Conservation (phyloP, 1,140 invertebrate species). For the Apis laboriosa region DNA sequence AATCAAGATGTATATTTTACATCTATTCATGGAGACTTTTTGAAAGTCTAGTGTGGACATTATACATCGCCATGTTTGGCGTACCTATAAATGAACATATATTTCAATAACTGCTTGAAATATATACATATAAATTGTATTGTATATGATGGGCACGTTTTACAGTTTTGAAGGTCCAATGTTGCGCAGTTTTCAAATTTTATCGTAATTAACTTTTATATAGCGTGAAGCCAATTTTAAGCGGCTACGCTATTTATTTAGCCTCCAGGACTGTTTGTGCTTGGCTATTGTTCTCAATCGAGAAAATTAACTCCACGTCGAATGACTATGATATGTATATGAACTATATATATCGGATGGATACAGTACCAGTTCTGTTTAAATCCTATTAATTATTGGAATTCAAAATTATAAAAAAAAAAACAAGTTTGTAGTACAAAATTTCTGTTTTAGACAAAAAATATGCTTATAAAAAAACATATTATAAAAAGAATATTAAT, state of each 20-base stretch:
- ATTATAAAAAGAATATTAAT: conserved; percentile 26
- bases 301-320: conserved; percentile 42
- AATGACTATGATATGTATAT: conserved; percentile 21
- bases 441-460: conserved; percentile 12
- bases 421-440: conserved; percentile 29
- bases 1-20: not conserved
- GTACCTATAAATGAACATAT: not conserved
- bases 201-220: conserved; percentile 56
- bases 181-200: conserved; percentile 66
- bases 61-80: conserved; percentile 6
- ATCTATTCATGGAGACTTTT: not conserved
- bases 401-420: conserved; percentile 4
- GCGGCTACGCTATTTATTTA: conserved; percentile 26
- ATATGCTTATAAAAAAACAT: not conserved
- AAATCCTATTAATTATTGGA: conserved; percentile 4
- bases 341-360: conserved; percentile 55
- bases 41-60: conserved; percentile 1
- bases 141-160: conserved; percentile 15
- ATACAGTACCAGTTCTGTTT: conserved; percentile 49
- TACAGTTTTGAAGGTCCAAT: conserved; percentile 46
- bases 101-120: not conserved
- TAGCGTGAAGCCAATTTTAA: conserved; percentile 46
- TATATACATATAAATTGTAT: not conserved
- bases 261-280: conserved; percentile 37
- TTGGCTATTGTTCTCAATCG: conserved; percentile 1